Percentiles rank a stretch among this genome's conserved stretches.
phyloP scores from a whole-genome alignment of 2,888 invertebrate species.

The Mythimna albipuncta region DNA sequence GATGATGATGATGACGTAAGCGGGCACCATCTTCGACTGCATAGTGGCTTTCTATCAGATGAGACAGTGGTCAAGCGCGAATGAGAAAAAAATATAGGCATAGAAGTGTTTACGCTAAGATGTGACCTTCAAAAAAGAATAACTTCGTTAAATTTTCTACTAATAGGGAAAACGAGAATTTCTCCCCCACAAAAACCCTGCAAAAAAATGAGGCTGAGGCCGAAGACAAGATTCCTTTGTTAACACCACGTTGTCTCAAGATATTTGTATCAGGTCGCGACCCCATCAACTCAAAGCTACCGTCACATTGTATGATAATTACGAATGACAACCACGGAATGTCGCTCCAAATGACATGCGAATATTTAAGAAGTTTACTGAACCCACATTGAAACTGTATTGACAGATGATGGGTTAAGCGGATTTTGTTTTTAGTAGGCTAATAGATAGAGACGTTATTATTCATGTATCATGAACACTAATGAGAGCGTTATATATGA shows the following conservation, averaged over 20 bases:
- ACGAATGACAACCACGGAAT: slow-evolving; percentile 74
- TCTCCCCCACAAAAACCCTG: not conserved
- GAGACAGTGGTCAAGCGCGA: too few relatives aligned
- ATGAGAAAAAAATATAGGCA: too few relatives aligned
- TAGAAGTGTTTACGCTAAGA: too few relatives aligned
- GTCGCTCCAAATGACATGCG: slow-evolving; percentile 72
- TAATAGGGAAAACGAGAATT: slow-evolving; percentile 1
- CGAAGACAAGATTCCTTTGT: slow-evolving; percentile 41
- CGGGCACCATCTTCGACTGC: too few relatives aligned
- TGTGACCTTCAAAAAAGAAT: too few relatives aligned
- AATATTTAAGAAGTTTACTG: slow-evolving; percentile 74
- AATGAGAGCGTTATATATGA: not conserved
- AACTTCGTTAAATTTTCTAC: not conserved
- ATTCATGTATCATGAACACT: not conserved
- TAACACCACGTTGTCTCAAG: slow-evolving; percentile 55
- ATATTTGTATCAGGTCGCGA: slow-evolving; percentile 72
- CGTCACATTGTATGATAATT: slow-evolving; percentile 88
- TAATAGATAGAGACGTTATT: slow-evolving; percentile 28
- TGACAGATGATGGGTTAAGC: slow-evolving; percentile 66
- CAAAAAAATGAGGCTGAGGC: slow-evolving; percentile 3
- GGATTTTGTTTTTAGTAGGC: slow-evolving; percentile 53
- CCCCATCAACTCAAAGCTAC: slow-evolving; percentile 81
- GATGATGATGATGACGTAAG: too few relatives aligned
- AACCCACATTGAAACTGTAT: slow-evolving; percentile 66
- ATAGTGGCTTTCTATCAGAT: too few relatives aligned